These are phyloP conservation scores for Drepana arcuata DNA, from an alignment of 1,140 invertebrate genomes.

Conservation along the genomic window DNA sequence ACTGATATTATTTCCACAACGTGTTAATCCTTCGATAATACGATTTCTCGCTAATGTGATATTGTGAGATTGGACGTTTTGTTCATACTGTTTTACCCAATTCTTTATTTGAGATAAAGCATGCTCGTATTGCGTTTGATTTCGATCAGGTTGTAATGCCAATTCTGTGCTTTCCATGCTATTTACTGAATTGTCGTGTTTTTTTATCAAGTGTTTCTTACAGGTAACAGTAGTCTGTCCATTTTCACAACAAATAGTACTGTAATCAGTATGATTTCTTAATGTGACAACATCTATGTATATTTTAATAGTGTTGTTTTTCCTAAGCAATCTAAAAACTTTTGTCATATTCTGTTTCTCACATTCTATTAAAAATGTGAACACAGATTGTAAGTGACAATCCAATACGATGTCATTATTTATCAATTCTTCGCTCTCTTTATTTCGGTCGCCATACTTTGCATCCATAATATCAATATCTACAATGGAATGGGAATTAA, in stretches of 20 bases:
- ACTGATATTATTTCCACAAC: no score
- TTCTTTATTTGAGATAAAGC: no score
- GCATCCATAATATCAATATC: constrained; percentile 45
- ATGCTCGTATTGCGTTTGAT: no score
- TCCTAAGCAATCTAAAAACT: constrained; percentile 30
- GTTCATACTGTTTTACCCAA: no score
- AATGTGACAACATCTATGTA: constrained; percentile 34
- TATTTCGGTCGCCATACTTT: constrained; percentile 15
- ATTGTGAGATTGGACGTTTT: no score
- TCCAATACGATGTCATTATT: constrained; percentile 11
- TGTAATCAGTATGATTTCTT: constrained; percentile 23
- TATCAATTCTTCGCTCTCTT: constrained; percentile 12
- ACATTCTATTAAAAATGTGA: constrained; percentile 29
- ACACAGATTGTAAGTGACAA: constrained; percentile 43
- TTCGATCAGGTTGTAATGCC: no score
- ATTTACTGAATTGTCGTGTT: no score
- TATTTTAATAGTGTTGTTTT: constrained; percentile 36
- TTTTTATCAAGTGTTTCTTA: constrained; percentile 7
- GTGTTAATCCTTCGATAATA: no score
- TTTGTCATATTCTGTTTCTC: constrained; percentile 29
- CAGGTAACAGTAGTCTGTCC: constrained; percentile 9
- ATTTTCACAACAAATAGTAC: constrained; percentile 33
- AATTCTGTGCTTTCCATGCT: no score
- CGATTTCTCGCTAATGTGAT: no score
- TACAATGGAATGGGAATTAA: constrained; percentile 23